Conservation (phyloP, 2,113 vertebrate species). For the Zosterops hypoxanthus region DNA sequence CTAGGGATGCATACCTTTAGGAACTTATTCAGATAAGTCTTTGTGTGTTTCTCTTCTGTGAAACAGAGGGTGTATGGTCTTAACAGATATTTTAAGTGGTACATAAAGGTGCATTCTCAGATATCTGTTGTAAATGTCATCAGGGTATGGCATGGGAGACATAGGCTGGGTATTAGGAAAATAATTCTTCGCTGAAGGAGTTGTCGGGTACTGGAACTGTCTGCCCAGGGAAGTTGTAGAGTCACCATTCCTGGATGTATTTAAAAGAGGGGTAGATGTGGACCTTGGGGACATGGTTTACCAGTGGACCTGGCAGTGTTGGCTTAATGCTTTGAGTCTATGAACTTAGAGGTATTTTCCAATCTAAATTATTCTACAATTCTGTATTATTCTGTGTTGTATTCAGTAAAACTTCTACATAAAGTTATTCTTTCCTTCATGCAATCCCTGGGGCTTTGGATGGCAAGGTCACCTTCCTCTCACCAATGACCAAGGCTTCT, state of each 20-base stretch:
- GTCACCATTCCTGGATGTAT: background rate
- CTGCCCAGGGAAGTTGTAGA: background rate
- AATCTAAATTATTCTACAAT: background rate
- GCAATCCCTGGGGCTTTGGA: fast-evolving
- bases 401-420: background rate
- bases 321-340: background rate
- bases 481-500: background rate
- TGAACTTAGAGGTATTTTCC: background rate
- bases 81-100: background rate
- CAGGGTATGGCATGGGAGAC: no score
- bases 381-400: background rate
- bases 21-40: background rate
- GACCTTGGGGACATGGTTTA: background rate
- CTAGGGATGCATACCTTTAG: background rate
- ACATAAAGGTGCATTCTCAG: background rate
- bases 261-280: background rate
- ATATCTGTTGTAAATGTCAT: background rate
- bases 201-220: background rate
- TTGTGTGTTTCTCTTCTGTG: background rate
- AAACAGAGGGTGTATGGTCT: background rate
- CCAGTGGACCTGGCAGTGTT: background rate
- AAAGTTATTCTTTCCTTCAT: background rate
- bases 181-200: background rate
- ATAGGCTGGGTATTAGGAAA: background rate
- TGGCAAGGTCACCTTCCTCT: background rate